Evolutionary conservation across 2,888 invertebrate species (phyloP).

Genomic region (Caenorhabditis angaria): DNA sequence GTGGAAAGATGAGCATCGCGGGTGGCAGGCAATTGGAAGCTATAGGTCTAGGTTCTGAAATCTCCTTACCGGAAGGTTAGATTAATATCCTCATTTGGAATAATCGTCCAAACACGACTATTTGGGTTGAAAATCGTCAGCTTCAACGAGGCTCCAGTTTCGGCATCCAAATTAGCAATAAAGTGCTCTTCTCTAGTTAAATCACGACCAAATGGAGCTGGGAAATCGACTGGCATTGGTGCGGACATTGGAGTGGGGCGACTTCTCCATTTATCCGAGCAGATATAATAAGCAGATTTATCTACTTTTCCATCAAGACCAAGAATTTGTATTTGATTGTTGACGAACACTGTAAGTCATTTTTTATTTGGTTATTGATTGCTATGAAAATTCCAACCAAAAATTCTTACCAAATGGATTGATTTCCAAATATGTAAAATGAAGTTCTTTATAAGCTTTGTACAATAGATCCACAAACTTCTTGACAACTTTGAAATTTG

Average conservation of each 20-base stretch:
- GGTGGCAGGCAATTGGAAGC: too few relatives aligned
- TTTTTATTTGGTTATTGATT: too few relatives aligned
- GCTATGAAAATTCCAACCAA: too few relatives aligned
- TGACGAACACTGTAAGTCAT: conserved; percentile 79
- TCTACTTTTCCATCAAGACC: conserved; percentile 97
- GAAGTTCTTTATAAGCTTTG: conserved; percentile 86
- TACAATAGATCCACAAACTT: conserved; percentile 85
- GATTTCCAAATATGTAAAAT: conserved; percentile 98
- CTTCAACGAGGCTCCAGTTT: conserved; percentile 97
- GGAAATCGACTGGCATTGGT: conserved; percentile 81
- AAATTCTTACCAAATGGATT: conserved; percentile 83
- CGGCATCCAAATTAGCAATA: conserved; percentile 96
- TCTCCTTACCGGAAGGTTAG: conserved; percentile 85
- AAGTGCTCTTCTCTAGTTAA: conserved; percentile 94
- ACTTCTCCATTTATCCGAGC: conserved; percentile 94
- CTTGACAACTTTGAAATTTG: conserved; percentile 15
- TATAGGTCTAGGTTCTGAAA: too few relatives aligned
- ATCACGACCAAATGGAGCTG: conserved; percentile 97
- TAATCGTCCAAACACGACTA: conserved; percentile 99
- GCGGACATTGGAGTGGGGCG: conserved; percentile 46
- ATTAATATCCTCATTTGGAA: conserved; percentile 97
- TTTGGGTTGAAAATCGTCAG: conserved; percentile 92
- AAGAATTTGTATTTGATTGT: conserved; percentile 83
- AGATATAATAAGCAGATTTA: conserved; percentile 96
- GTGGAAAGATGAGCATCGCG: too few relatives aligned